Conservation (phyloP, 2,113 vertebrate species). For the Eurypyga helias region DNA sequence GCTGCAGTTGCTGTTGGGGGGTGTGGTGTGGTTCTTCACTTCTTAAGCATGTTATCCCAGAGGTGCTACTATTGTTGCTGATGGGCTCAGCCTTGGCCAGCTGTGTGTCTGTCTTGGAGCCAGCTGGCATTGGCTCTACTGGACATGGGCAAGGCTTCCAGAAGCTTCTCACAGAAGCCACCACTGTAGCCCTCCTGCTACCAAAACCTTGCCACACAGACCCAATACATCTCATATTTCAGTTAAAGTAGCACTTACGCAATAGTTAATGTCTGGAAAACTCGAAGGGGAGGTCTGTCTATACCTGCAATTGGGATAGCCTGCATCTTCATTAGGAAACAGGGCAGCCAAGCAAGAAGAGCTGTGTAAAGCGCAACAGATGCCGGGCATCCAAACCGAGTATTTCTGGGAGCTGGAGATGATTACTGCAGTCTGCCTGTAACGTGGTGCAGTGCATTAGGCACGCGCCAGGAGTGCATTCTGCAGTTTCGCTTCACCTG, state of each 20-base stretch:
- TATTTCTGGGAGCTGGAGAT: not conserved
- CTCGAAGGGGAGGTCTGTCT: not conserved
- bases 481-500: not conserved
- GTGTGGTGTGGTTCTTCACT: no score
- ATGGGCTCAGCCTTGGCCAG: not conserved
- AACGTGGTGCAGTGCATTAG: not conserved
- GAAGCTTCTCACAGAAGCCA: not conserved
- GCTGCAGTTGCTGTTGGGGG: not conserved
- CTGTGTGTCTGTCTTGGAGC: not conserved
- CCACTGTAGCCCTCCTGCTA: not conserved
- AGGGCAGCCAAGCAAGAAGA: not conserved
- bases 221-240: not conserved
- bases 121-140: not conserved
- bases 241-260: not conserved
- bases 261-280: not conserved
- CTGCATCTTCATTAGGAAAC: not conserved
- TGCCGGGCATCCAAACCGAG: not conserved
- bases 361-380: not conserved
- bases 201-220: not conserved
- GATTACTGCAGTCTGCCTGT: not conserved
- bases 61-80: not conserved
- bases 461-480: not conserved
- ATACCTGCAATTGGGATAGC: not conserved
- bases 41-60: not conserved
- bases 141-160: not conserved